Conservation (phyloP, 2,113 vertebrate species). For the Apaloderma vittatum region DNA sequence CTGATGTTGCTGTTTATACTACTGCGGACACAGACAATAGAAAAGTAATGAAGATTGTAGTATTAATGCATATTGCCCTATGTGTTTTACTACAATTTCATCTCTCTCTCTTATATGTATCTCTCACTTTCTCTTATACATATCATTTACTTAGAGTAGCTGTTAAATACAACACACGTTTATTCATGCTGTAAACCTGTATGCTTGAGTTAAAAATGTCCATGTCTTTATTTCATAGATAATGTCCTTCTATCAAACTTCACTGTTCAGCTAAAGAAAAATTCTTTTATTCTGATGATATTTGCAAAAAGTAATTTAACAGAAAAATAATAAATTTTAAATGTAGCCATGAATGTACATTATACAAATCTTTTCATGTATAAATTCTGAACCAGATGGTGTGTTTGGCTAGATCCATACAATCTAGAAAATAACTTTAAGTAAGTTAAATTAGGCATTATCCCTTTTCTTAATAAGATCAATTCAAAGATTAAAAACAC, state of each 20-base stretch:
- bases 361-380: not conserved
- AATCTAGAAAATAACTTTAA: not conserved
- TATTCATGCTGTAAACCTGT: not conserved
- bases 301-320: not conserved
- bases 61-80: not conserved
- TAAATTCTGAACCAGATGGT: not conserved
- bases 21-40: not conserved
- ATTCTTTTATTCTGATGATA: not conserved
- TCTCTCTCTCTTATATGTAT: not conserved
- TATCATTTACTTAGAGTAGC: not conserved
- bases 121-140: not conserved
- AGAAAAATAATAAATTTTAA: not conserved
- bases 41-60: accelerated
- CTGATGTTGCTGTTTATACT: not conserved
- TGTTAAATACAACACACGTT: not conserved
- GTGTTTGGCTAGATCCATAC: not conserved
- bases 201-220: not conserved
- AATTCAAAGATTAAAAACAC: not conserved
- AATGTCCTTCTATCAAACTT: not conserved
- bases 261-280: not conserved
- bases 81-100: not conserved
- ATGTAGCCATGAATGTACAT: not conserved
- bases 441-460: not conserved
- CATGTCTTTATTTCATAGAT: not conserved
- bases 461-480: not conserved